Evolutionary conservation across 1,140 invertebrate genomes (phyloP), one percentile per base, ranked within the genome.

Genomic region (Sycophila sp.): DNA sequence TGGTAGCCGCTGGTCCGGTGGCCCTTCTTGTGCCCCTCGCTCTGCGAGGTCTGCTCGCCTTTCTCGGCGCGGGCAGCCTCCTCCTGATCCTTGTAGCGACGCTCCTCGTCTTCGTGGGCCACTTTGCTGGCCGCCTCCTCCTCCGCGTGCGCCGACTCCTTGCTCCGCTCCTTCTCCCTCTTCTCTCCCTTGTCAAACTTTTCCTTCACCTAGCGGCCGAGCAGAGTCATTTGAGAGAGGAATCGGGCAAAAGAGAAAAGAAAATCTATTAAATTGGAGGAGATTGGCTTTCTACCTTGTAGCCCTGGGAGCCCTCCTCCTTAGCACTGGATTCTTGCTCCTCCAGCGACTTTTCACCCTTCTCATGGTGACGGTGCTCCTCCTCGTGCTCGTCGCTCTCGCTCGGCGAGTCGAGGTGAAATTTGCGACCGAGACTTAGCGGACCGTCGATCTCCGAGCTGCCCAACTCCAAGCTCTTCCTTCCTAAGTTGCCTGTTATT

Each of bases 1-100:
- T 91, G 91, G 81, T 88, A 92, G 2, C 91, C 91, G 1, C 86
- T 90, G 0, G 87, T 89, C 71, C 91, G 90, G 68, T 89, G 88
- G 15, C 89, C 89, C 70, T 90, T 89, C 72, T 90, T 89, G 66
- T 88, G 88, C 2, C 84, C 88, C 69, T 89, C 89, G 73, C 89
- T 88, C 72, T 88, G 88, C 15, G 85, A 86, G 62, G 89, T 88
- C 60, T 88, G 88, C 0, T 83, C 84, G 8, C 82, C 88, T 71
- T 86, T 83, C 3, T 85, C 81, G 0, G 86, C 88, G 26, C 87
- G 82, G 0, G 84, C 86, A 28, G 85, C 82, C 22, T 87, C 84
- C 22, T 88, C 83, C 19, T 86, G 85, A n/a, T 83, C 78, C 0
- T 83, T 84, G 63, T 86, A 85, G 45, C 88, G 83, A 3, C 76